Base-by-base conservation (phyloP, 2,888 invertebrate genomes). In the Ecliptopera silaceata region DNA sequence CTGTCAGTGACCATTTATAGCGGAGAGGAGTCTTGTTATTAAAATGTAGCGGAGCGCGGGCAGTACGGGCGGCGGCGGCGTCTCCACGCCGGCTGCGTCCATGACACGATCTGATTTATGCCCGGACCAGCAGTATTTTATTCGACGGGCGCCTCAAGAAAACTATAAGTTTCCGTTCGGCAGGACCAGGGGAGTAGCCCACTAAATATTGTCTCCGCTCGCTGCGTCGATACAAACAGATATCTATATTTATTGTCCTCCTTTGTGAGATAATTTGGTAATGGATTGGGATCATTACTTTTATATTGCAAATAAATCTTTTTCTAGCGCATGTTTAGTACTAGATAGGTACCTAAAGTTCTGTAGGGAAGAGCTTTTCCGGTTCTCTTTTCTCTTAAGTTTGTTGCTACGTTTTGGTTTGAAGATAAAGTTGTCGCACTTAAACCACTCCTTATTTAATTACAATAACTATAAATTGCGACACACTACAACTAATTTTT, bases 101-200 rank as follows among this genome's bases (percentile, higher is more conserved):
- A 78, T 80, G 86, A 81, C 83, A 76, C 82, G 74, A 80, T 79
- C 87, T 91, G 91, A 91, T 91, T 91, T 91, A 91, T 90, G 82
- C 75, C 77, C 82, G 75, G 75, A 77, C 80, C 88, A 86, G 87
- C 88, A 86, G 88, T 91, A 91, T 91, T 90, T 90, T 90, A 91
- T 91, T 84, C 89, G 83, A 75, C 85, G 87, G 88, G 88, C 88
- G 90, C 88, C 90, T 90, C 89, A 91, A 90, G 84, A 84, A 88
- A 88, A 86, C 91, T 91, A 90, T 90, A 91, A 91, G 90, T 90
- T 90, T 89, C 88, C 88, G 89, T 88, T 89, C 83, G 88, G 85
- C 83, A 86, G 83, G 85, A 81, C 85, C 84, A 82, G 84, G 88
- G 90, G 88, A 86, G 84, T 79, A 81, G 86, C 82, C 83, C 86